phyloP scores from a whole-genome alignment of 2,888 invertebrate genomes.

The Suillia variegata region DNA sequence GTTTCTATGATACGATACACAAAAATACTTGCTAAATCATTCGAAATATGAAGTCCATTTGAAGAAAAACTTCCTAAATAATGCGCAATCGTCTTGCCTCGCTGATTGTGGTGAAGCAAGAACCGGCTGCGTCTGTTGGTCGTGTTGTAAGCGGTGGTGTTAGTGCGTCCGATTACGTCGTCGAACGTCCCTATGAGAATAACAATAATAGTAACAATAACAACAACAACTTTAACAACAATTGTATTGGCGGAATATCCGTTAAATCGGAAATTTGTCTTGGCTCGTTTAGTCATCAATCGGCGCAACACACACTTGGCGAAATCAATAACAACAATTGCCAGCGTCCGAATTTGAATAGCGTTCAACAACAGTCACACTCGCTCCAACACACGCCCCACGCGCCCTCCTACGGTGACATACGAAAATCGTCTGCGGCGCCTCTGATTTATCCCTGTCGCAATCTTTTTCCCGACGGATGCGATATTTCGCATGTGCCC shows the following conservation, averaged over 20 bases:
- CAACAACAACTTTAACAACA: conserved; percentile 16
- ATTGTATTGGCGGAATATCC: conserved; percentile 20
- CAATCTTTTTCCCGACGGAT: conserved; percentile 53
- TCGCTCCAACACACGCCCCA: conserved; percentile 9
- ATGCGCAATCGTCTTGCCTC: conserved; percentile 62
- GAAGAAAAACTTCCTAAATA: too few species aligned
- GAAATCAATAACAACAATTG: conserved; percentile 52
- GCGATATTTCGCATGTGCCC: conserved; percentile 47
- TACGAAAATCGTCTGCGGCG: conserved; percentile 19
- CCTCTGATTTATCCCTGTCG: conserved; percentile 53
- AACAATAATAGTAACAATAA: conserved; percentile 22
- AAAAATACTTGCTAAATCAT: too few species aligned
- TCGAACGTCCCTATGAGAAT: conserved; percentile 20
- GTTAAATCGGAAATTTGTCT: conserved; percentile 46
- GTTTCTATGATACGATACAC: too few species aligned
- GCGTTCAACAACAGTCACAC: conserved; percentile 12
- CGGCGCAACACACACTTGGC: conserved; percentile 27
- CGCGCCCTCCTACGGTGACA: conserved; percentile 5
- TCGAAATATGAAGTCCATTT: too few species aligned
- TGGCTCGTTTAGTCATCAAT: conserved; percentile 5
- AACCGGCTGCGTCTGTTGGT: conserved; percentile 36
- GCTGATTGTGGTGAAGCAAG: conserved; percentile 62
- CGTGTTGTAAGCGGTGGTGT: conserved; percentile 4
- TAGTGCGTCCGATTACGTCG: conserved; percentile 21
- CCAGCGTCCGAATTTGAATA: conserved; percentile 42